Percentiles rank a stretch among this genome's conserved stretches.
Evolutionary conservation across 2,797 vertebrate genomes (phyloP).

Genomic region (Acanthornis magna): DNA sequence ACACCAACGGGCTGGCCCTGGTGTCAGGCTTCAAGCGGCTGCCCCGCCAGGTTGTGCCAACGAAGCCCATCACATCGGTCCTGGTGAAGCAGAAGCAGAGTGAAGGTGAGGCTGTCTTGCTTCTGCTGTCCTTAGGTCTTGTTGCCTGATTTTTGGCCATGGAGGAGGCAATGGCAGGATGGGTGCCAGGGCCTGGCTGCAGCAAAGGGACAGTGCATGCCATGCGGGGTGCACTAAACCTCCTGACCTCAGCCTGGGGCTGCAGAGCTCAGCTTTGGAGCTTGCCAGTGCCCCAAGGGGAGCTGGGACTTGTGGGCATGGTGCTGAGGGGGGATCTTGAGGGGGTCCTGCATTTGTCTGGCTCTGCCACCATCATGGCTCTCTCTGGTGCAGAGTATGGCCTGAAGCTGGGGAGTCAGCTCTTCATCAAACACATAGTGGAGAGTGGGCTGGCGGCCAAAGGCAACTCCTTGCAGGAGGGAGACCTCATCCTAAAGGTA

Average conservation of each 20-base stretch:
- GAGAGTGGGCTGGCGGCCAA: conserved; percentile 87
- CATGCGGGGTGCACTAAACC: not conserved
- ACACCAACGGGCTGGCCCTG: conserved; percentile 74
- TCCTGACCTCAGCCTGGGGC: not conserved
- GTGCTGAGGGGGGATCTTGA: fast-evolving
- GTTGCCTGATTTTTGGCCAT: not conserved
- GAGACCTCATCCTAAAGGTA: conserved; percentile 96
- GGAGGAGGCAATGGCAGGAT: not conserved
- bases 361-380: not conserved
- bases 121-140: not conserved
- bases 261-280: not conserved
- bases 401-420: conserved; percentile 94
- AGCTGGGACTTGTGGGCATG: not conserved
- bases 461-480: conserved; percentile 86
- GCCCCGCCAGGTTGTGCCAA: conserved; percentile 71
- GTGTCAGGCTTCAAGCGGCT: conserved; percentile 90
- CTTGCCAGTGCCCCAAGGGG: not conserved
- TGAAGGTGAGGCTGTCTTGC: conserved; percentile 78
- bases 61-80: conserved; percentile 84
- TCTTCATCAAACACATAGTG: conserved; percentile 96
- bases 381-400: conserved; percentile 85
- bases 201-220: not conserved
- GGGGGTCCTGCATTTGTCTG: not conserved
- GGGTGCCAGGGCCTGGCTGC: not conserved
- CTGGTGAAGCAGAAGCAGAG: conserved; percentile 82